phyloP scores from a whole-genome alignment of 1,140 invertebrate genomes.

The Nomia melanderi region DNA sequence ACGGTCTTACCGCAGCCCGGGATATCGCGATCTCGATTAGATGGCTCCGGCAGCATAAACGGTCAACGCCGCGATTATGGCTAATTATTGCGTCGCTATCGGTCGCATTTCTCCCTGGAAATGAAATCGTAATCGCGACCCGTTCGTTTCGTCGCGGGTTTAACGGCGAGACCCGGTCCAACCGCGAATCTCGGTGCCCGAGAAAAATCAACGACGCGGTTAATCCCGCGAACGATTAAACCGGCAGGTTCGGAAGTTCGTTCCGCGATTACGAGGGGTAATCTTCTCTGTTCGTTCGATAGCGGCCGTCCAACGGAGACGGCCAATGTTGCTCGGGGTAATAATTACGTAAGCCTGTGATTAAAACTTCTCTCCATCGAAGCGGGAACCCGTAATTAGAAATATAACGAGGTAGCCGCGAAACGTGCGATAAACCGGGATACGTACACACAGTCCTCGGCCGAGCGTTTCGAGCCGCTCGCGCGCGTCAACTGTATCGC shows the following conservation, averaged over 20 bases:
- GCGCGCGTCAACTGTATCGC: no score
- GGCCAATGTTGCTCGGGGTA: not conserved
- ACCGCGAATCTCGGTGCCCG: not conserved
- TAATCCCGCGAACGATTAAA: constrained; percentile 8
- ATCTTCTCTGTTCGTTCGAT: not conserved
- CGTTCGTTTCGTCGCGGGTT: not conserved
- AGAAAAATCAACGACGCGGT: not conserved
- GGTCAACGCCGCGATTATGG: not conserved
- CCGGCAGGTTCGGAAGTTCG: not conserved
- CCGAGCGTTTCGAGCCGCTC: constrained; percentile 29
- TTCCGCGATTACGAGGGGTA: not conserved
- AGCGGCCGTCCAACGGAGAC: not conserved
- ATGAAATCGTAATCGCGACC: constrained; percentile 8
- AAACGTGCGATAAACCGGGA: not conserved
- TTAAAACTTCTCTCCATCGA: not conserved
- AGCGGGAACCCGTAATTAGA: not conserved
- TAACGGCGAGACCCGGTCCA: not conserved
- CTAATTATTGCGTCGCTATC: not conserved
- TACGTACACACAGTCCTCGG: not conserved
- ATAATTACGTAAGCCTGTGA: constrained; percentile 9
- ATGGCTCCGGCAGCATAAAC: not conserved
- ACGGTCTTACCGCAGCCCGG: constrained; percentile 20
- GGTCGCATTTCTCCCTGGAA: not conserved
- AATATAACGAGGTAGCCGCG: not conserved
- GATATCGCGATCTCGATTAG: constrained; percentile 25